A percentile compares a stretch with the other conserved stretches of the same genome.
These are phyloP conservation scores for Sander vitreus DNA, from an alignment of 2,113 vertebrate species.

Conservation along the genomic window DNA sequence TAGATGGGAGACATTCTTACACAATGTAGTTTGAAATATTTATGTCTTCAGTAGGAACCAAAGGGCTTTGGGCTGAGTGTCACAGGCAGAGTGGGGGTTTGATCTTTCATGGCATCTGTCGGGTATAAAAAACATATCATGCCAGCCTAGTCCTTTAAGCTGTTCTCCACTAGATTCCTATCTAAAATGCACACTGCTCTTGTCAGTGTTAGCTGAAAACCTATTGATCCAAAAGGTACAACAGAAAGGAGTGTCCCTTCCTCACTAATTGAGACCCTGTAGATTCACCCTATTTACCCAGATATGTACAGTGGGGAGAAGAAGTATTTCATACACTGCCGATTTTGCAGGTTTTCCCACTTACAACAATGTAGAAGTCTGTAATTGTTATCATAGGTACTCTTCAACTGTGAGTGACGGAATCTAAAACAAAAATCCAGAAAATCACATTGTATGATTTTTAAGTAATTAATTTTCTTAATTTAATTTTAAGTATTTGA, in stretches of 20 bases:
- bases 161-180: background rate
- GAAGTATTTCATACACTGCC: no score
- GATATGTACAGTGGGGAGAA: no score
- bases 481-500: no score
- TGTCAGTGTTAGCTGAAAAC: slow-evolving; percentile 16
- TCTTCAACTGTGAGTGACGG: no score
- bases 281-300: slow-evolving; percentile 63
- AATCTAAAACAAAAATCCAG: no score
- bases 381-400: no score
- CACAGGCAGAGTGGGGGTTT: background rate
- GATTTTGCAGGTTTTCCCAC: no score
- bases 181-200: background rate
- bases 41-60: background rate
- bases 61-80: background rate
- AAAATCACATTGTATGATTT: no score
- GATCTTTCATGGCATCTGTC: background rate
- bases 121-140: background rate
- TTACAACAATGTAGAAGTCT: no score
- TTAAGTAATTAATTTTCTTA: no score
- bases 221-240: slow-evolving; percentile 24
- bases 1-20: no score
- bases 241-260: slow-evolving; percentile 46
- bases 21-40: background rate
- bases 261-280: slow-evolving; percentile 65
- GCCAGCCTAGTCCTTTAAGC: background rate